Conservation (phyloP, 2,113 vertebrate species). For the Spilogale gracilis region DNA sequence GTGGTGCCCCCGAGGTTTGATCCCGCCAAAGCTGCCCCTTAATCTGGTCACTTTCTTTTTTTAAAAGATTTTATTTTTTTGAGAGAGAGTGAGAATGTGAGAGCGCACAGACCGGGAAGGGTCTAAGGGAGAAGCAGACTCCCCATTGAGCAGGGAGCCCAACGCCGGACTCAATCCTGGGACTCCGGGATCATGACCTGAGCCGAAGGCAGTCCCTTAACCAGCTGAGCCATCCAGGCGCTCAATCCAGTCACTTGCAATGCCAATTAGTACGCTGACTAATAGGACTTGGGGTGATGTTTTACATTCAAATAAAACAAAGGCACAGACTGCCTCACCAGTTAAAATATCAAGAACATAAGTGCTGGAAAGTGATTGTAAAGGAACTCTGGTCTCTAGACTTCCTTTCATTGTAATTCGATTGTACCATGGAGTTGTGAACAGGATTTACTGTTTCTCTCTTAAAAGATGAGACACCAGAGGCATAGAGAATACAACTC, state of each 20-base stretch:
- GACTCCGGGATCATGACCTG: too few species aligned
- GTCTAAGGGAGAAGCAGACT: too few species aligned
- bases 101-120: too few species aligned
- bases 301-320: conserved; percentile 32
- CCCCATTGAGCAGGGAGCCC: too few species aligned
- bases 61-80: too few species aligned
- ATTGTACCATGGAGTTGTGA: not conserved
- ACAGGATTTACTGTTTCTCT: not conserved
- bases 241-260: not conserved
- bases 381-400: not conserved
- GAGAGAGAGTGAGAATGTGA: too few species aligned
- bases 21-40: not conserved
- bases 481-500: not conserved
- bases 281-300: not conserved
- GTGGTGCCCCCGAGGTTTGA: not conserved
- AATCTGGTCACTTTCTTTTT: not conserved
- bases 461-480: conserved; percentile 17
- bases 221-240: too few species aligned
- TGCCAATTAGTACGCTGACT: not conserved
- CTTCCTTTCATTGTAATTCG: not conserved
- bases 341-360: not conserved
- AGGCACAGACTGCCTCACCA: not conserved
- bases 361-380: not conserved
- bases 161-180: too few species aligned
- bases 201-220: too few species aligned